phyloP scores from a whole-genome alignment of 2,888 invertebrate species.

The Tiliacea citrago region DNA sequence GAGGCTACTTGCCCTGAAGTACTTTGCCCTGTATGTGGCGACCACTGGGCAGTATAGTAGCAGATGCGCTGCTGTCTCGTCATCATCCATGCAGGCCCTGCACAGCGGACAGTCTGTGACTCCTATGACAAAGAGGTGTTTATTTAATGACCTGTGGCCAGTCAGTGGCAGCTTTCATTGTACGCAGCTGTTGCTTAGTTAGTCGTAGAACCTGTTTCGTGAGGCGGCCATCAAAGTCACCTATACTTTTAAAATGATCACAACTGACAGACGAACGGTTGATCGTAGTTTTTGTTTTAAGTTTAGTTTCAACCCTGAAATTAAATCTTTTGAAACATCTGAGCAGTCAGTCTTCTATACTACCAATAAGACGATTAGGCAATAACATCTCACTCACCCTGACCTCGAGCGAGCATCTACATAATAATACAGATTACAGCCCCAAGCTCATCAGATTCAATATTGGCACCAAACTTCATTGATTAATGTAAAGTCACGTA shows the following conservation, averaged over 20 bases:
- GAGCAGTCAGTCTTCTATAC: neutral
- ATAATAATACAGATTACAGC: conserved; percentile 39
- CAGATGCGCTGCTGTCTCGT: no score
- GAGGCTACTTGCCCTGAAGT: no score
- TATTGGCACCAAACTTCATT: conserved; percentile 42
- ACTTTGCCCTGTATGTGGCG: no score
- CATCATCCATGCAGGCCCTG: no score
- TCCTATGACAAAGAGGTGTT: no score
- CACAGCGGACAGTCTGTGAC: no score
- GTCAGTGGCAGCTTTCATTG: no score
- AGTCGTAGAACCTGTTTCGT: no score
- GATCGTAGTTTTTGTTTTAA: neutral
- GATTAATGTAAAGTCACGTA: conserved; percentile 34
- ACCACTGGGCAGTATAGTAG: no score
- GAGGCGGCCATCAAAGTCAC: no score
- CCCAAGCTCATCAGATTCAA: conserved; percentile 29
- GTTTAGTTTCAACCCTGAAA: neutral
- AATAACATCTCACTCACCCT: conserved; percentile 21
- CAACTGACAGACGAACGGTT: neutral
- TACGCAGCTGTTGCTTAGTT: no score
- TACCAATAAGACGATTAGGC: conserved; percentile 11
- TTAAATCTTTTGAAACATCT: neutral
- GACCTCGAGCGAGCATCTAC: conserved; percentile 37
- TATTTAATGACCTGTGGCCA: no score
- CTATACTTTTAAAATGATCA: neutral